A percentile compares a stretch with the other conserved stretches of the same genome.
These are phyloP conservation scores for Coreoperca whiteheadi DNA, from an alignment of 2,113 vertebrate genomes.

Conservation along the genomic window DNA sequence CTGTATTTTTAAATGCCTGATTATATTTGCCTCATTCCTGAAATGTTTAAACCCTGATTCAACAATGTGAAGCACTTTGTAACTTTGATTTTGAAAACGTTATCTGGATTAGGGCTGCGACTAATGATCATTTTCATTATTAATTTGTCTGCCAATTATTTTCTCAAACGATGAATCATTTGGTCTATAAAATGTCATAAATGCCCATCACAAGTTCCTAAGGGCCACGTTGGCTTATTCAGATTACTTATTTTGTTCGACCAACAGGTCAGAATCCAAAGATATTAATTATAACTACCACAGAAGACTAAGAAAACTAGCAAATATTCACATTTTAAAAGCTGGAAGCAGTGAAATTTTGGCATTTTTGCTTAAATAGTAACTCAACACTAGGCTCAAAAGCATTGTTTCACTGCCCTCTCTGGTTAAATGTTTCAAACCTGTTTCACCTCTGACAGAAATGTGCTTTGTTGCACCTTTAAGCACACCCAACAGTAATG, in stretches of 20 bases:
- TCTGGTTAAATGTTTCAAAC: background rate
- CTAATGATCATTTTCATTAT: background rate
- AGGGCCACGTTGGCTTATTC: background rate
- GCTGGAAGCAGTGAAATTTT: background rate
- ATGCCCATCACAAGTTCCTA: background rate
- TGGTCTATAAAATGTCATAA: background rate
- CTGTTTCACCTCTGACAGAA: background rate
- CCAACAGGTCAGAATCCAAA: background rate
- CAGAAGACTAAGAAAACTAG: too few relatives aligned
- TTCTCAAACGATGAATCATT: background rate
- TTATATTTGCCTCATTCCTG: too few relatives aligned
- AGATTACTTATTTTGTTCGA: background rate
- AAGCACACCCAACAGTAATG: background rate
- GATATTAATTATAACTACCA: background rate
- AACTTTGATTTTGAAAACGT: background rate
- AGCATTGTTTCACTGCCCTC: background rate
- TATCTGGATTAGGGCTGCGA: background rate
- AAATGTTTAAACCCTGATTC: too few relatives aligned
- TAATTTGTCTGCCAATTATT: background rate
- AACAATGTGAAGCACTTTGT: too few relatives aligned
- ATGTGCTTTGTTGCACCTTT: background rate
- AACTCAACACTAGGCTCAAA: background rate
- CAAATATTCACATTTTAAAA: background rate
- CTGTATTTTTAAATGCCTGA: too few relatives aligned
- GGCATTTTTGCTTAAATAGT: background rate